Base-by-base conservation (phyloP, 2,888 invertebrate genomes). In the Drosophila algonquin region DNA sequence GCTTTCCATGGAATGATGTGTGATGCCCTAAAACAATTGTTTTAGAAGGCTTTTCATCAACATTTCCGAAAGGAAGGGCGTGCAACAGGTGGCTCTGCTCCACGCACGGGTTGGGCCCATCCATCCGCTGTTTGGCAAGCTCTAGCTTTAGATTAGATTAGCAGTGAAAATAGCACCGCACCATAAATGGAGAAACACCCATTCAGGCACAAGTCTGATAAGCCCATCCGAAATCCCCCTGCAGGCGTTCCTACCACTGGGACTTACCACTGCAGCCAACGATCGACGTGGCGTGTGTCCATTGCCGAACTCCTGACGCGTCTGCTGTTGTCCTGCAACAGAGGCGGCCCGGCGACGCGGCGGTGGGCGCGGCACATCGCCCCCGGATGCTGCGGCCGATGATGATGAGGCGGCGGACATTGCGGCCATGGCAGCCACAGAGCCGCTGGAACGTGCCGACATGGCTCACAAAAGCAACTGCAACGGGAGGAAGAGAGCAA, bases 271-370 rank as follows among this genome's bases (percentile, higher is more conserved):
- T 61, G 89, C 86, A 53, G 90, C 89, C 77, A 92, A 76, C 70
- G 92, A 92, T 78, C 91, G 87, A 71, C 92, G 89, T 55, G 92
- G 91, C 63, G 88, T 86, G 59, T 90, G 88, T 60, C 90, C 89
- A 65, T 90, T 89, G 45, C 80, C 89, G 40, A 78, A 81, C 69
- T 89, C 90, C 63, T 80, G 79, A 14, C 81, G 82, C 46, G 78
- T 76, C 68, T 84, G 90, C 75, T 83, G 90, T 74, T 88, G 89
- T 51, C 90, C 89, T 53, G 89, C 87, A 62, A 91, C 89, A 46
- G 92, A 92, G 47, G 90, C 88, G 52, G 92, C 89, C 27, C 92
- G 89, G 30, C 92, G 90, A 18, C 92, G 89, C 7, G 92, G 92
- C 63, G 92, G 92, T 60, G 92, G 91, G 62, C 91, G 89, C 74